Base-by-base conservation (phyloP, 2,888 invertebrate genomes). In the Trachelus stipa region DNA sequence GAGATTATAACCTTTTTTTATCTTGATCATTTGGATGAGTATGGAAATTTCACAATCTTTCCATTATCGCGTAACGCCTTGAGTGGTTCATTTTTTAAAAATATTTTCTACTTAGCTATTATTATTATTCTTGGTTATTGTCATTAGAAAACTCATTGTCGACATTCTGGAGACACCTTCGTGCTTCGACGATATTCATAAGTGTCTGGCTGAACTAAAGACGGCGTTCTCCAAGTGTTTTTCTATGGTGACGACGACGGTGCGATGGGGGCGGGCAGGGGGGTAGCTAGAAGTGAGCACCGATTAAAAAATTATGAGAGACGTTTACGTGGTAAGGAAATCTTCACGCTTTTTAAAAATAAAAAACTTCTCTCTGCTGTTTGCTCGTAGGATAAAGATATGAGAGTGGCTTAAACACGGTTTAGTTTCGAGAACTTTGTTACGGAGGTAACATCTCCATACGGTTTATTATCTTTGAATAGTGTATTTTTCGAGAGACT, bases 291-390 rank as follows among this genome's bases (percentile, higher is more conserved):
- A 86, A 86, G 86, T 87, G 83, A 82, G 79, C 77, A 79, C 68
- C 81, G 83, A 87, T 87, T 86, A 85, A 84, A 76, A 78, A 79
- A 80, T 73, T 35, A 76, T 68, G 73, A 33, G 79, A 82, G 34
- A 83, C 80, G 81, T 83, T 77, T 76, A 75, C 56, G 73, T 34
- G 34, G 74, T 23, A 71, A 34, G 74, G 75, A 69, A 74, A 73
- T 78, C 76, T 84, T 89, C 88, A 89, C 89, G 89, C 89, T 89
- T 89, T 89, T 89, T 88, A 89, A 84, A 56, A 56, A 56, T 23
- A 40, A 40, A 40, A 56, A 86, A 84, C 78, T 83, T 74, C 35
- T 73, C 23, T 31, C 73, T 68, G 9, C 56, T 3, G 56, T 23
- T 23, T 6, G 23, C 15, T 56, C 74, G 77, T 74, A 75, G 56